These are phyloP conservation scores for Rattus rattus DNA, from an alignment of 2,113 vertebrate genomes.

Conservation along the genomic window DNA sequence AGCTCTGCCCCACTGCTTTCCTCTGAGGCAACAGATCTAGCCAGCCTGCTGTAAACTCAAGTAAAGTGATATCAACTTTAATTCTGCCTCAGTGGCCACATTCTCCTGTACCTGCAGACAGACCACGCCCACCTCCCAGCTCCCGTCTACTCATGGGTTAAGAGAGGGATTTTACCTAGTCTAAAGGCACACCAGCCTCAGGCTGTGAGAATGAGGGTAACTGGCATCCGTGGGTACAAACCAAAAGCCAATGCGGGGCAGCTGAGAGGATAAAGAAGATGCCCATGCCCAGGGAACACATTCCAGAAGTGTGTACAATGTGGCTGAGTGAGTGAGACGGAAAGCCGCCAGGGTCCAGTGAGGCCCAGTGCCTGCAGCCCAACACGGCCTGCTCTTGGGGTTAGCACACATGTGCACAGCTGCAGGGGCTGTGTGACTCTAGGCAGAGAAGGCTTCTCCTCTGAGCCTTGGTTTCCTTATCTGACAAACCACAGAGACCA, in stretches of 20 bases:
- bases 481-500: not conserved
- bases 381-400: slow-evolving; percentile 26
- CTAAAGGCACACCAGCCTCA: not conserved
- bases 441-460: slow-evolving; percentile 19
- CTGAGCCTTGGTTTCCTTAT: slow-evolving; percentile 56
- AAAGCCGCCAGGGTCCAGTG: not conserved
- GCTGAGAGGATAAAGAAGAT: not conserved
- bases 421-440: slow-evolving; percentile 1
- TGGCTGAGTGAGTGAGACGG: slow-evolving; percentile 33
- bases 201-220: not conserved
- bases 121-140: not conserved
- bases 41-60: not conserved
- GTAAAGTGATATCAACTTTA: not conserved
- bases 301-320: not conserved
- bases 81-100: not conserved
- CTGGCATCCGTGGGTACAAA: not conserved
- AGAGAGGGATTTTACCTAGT: not conserved
- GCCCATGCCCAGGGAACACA: not conserved
- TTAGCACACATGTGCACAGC: not conserved
- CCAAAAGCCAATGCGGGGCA: not conserved
- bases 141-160: not conserved
- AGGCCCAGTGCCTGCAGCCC: slow-evolving; percentile 25
- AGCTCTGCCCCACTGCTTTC: not conserved
- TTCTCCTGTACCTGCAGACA: not conserved
- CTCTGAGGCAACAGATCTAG: not conserved